Conservation (phyloP, 2,888 invertebrate species). For the Orgyia antiqua region DNA sequence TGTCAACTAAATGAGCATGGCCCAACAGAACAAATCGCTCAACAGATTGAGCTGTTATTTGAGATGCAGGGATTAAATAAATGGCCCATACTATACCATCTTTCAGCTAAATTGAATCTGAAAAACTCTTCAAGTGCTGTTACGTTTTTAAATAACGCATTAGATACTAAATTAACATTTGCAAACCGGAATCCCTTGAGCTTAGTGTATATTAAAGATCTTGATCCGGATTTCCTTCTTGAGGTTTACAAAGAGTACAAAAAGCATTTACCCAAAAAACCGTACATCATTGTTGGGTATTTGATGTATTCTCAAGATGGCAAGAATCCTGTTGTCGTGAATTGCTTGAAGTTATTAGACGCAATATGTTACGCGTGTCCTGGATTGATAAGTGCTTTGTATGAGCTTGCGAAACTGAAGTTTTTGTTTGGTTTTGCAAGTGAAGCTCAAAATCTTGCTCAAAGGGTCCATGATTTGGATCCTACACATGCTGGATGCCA, state of each 20-base stretch:
- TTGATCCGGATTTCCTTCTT: slow-evolving; percentile 93
- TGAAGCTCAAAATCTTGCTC: slow-evolving; percentile 84
- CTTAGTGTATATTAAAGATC: slow-evolving; percentile 82
- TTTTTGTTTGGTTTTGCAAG: slow-evolving; percentile 87
- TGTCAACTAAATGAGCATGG: slow-evolving; percentile 89
- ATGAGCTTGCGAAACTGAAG: slow-evolving; percentile 87
- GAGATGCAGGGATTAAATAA: slow-evolving; percentile 85
- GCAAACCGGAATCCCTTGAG: slow-evolving; percentile 82
- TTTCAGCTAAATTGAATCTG: slow-evolving; percentile 82
- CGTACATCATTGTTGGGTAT: slow-evolving; percentile 67
- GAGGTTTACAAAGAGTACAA: slow-evolving; percentile 88
- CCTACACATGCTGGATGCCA: slow-evolving; percentile 90
- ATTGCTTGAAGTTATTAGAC: slow-evolving; percentile 82
- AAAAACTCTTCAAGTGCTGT: slow-evolving; percentile 76
- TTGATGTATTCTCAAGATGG: slow-evolving; percentile 63
- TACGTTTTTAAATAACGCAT: slow-evolving; percentile 80
- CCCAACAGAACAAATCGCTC: slow-evolving; percentile 84
- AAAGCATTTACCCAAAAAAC: slow-evolving; percentile 83
- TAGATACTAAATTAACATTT: slow-evolving; percentile 62
- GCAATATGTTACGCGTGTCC: slow-evolving; percentile 88
- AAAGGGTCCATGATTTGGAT: slow-evolving; percentile 86
- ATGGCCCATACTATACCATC: slow-evolving; percentile 81
- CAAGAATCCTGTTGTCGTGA: slow-evolving; percentile 66
- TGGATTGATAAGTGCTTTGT: slow-evolving; percentile 83
- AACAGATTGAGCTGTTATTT: slow-evolving; percentile 91